Conservation (phyloP, 2,113 vertebrate species). For the Aythya baeri region DNA sequence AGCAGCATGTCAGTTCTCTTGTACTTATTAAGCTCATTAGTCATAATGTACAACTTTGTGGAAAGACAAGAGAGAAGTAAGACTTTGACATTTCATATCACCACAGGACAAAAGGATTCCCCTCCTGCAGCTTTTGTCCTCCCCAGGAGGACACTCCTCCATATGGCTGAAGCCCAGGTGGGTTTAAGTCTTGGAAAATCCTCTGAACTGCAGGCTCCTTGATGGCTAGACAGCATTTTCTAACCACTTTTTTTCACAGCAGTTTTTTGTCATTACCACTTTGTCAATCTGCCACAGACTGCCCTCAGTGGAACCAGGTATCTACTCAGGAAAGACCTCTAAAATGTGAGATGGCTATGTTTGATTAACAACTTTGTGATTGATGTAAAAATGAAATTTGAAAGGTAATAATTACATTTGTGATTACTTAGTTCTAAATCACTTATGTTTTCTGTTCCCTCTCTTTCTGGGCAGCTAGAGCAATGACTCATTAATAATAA, state of each 20-base stretch:
- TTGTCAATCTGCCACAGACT: constrained; percentile 20
- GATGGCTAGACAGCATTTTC: neutral
- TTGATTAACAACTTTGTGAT: constrained; percentile 70
- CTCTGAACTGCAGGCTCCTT: neutral
- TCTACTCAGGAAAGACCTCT: constrained; percentile 19
- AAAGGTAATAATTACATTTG: constrained; percentile 87
- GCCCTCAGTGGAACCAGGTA: neutral
- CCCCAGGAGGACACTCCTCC: neutral
- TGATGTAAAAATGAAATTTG: constrained; percentile 71
- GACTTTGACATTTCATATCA: accelerated
- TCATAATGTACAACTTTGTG: neutral
- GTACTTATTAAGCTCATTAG: neutral
- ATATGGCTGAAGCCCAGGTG: neutral
- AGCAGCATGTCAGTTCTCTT: neutral
- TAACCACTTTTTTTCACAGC: constrained; percentile 32
- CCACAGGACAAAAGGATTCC: neutral
- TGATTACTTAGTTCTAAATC: constrained; percentile 86
- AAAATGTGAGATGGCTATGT: constrained; percentile 23
- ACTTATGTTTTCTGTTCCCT: constrained; percentile 68
- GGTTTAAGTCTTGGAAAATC: constrained; percentile 1
- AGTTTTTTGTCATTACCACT: constrained; percentile 40
- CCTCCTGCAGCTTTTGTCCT: neutral
- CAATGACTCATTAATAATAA: constrained; percentile 88
- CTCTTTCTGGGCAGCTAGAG: constrained; percentile 64
- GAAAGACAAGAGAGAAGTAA: neutral